These are phyloP conservation scores for Drosophila mayaguana DNA, from an alignment of 2,888 invertebrate species.

Conservation along the genomic window DNA sequence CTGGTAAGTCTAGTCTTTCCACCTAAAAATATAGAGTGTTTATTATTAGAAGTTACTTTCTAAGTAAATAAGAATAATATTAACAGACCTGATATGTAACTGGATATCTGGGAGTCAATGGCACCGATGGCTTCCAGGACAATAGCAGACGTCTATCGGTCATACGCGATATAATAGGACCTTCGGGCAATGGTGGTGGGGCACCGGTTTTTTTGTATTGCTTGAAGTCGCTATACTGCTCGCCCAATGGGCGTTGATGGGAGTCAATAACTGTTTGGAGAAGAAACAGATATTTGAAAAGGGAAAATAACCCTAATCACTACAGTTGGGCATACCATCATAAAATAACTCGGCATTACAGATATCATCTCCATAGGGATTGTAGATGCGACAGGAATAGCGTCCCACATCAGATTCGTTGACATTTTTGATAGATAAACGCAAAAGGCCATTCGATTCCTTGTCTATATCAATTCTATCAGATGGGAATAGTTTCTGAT, in stretches of 20 bases:
- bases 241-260: constrained; percentile 89
- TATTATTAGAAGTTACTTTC: not conserved
- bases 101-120: constrained; percentile 93
- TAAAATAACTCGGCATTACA: constrained; percentile 93
- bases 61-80: not conserved
- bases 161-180: constrained; percentile 96
- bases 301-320: not conserved
- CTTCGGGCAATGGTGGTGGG: constrained; percentile 94
- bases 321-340: constrained; percentile 87
- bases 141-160: constrained; percentile 94
- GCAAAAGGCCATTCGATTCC: constrained; percentile 90
- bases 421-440: constrained; percentile 92
- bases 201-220: constrained; percentile 93
- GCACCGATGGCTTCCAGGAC: constrained; percentile 97
- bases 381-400: constrained; percentile 93
- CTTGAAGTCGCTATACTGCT: constrained; percentile 94
- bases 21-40: constrained; percentile 83
- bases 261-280: constrained; percentile 88
- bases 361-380: constrained; percentile 93
- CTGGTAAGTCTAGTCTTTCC: constrained; percentile 96
- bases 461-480: constrained; percentile 93
- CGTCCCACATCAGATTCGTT: constrained; percentile 93
- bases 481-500: constrained; percentile 91
- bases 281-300: constrained; percentile 2
- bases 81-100: constrained; percentile 94